Evolutionary conservation across 2,888 invertebrate species (phyloP), one percentile per base, ranked within the genome.

Genomic region (Orthosia gracilis): DNA sequence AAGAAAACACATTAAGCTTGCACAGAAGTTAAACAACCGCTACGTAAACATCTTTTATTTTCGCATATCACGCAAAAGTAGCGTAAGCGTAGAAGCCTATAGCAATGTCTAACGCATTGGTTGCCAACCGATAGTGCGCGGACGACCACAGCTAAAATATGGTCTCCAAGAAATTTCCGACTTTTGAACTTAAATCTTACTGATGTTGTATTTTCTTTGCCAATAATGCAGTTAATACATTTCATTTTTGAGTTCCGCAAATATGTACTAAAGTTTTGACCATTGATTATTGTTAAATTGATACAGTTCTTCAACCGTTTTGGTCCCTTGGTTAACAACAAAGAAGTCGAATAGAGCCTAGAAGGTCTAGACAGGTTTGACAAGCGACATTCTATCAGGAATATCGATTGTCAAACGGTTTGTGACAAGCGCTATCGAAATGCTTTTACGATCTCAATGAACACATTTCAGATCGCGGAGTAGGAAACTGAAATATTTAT

Each of bases 11-110:
- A 76, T 72, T 83, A 69, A 31, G 47, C 18, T 52, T 54, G 55
- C 52, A 68, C 31, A 80, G 47, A 59, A 26, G 45, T 66, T 18
- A 71, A 76, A 77, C 68, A 74, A 74, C 63, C 55, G 68, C 70
- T 73, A 59, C n/a, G 63, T 54, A 77, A 80, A 85, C 64, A 78
- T 74, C 15, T 82, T 75, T 70, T 69, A 63, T 77, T 73, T 85
- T 77, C 65, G 73, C 73, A 70, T 52, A 45, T 49, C 61, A 69
- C 50, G 63, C 57, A 57, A 69, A 68, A 65, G 13, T 57, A 67
- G 58, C 55, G 68, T 68, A 80, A 76, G 49, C 63, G 50, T 31
- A 21, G 45, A 62, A 57, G 65, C 49, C 21, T 82, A 61, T 73
- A 61, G 69, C 59, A 59, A 40, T 7, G 40, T 13, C 40, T 40